Conservation (phyloP, 2,797 vertebrate genomes). For the Galago senegalensis region DNA sequence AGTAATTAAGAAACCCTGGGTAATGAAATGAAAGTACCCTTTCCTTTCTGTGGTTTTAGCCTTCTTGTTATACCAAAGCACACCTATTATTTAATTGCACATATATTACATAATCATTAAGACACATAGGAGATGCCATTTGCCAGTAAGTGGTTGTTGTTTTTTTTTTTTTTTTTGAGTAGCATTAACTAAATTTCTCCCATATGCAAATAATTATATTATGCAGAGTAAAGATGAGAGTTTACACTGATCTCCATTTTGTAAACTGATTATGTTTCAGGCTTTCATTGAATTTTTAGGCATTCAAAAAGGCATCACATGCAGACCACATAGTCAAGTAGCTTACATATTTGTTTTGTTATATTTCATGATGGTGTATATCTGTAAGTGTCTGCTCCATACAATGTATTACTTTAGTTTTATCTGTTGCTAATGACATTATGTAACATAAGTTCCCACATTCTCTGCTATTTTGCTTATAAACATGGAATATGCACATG, state of each 20-base stretch:
- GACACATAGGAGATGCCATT: background rate
- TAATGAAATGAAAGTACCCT: background rate
- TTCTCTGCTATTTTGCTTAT: background rate
- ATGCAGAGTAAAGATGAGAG: background rate
- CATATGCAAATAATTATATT: background rate
- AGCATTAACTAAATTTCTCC: conserved; percentile 37
- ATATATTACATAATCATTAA: background rate
- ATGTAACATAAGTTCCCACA: background rate
- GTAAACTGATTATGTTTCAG: background rate
- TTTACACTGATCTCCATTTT: background rate
- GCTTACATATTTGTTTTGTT: background rate
- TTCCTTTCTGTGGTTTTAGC: background rate
- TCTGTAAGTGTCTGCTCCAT: background rate
- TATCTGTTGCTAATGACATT: background rate
- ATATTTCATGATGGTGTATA: background rate
- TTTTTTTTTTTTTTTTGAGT: conserved; percentile 31
- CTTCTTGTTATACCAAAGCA: background rate
- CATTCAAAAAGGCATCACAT: conserved; percentile 1
- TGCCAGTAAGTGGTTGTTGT: background rate
- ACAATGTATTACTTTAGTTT: background rate
- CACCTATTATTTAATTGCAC: background rate
- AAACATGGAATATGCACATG: background rate
- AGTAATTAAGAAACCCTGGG: background rate
- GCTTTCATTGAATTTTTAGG: conserved; percentile 14
- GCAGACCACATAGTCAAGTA: background rate